phyloP scores from a whole-genome alignment of 2,888 invertebrate species.

The Tanypteryx hageni region DNA sequence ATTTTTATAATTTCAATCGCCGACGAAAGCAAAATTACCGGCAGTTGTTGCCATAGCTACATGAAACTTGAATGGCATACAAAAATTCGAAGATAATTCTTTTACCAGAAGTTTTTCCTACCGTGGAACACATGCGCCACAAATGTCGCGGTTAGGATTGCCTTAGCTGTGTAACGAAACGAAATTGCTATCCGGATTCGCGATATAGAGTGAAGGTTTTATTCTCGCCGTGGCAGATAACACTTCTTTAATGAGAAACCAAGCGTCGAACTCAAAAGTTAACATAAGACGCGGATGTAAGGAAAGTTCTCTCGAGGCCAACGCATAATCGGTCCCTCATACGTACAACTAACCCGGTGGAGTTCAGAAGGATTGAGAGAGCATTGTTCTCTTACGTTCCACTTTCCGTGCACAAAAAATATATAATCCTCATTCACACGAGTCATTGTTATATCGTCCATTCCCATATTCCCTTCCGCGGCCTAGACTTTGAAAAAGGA shows the following conservation, averaged over 20 bases:
- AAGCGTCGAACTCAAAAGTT: neutral
- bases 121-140: too few relatives aligned
- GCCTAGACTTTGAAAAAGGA: slow-evolving; percentile 51
- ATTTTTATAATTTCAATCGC: too few relatives aligned
- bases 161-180: too few relatives aligned
- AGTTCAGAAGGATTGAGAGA: neutral
- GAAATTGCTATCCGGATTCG: too few relatives aligned
- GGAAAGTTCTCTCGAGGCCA: slow-evolving; percentile 1
- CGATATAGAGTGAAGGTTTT: too few relatives aligned
- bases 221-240: neutral
- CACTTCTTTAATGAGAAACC: neutral
- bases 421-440: slow-evolving; percentile 61
- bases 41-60: too few relatives aligned
- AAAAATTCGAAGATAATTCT: too few relatives aligned
- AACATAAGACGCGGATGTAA: neutral
- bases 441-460: slow-evolving; percentile 34
- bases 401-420: slow-evolving; percentile 49
- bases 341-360: neutral
- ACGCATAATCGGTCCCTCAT: neutral
- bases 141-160: too few relatives aligned
- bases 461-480: neutral
- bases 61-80: too few relatives aligned
- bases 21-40: too few relatives aligned
- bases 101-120: too few relatives aligned
- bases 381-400: slow-evolving; percentile 51